phyloP scores from a whole-genome alignment of 2,797 vertebrate genomes.

The Pipistrellus pipistrellus region DNA sequence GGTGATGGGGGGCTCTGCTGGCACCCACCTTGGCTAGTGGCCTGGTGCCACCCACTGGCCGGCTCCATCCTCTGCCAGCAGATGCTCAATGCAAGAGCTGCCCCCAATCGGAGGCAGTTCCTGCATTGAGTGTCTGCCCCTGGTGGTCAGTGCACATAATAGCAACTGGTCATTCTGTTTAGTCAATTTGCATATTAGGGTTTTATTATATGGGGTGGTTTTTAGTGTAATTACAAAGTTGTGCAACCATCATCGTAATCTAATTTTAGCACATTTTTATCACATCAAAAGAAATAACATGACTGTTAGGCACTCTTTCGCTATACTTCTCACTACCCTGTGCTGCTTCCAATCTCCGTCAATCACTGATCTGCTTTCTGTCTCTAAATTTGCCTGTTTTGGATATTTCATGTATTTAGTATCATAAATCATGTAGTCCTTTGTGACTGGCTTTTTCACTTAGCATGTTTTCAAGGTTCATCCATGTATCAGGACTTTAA shows the following conservation, averaged over 20 bases:
- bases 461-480: slow-evolving; percentile 23
- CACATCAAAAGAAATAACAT: neutral
- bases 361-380: neutral
- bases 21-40: too few species aligned
- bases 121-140: too few species aligned
- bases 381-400: slow-evolving; percentile 6
- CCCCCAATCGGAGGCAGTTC: too few species aligned
- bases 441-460: slow-evolving; percentile 26
- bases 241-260: neutral
- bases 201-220: neutral
- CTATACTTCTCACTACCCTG: neutral
- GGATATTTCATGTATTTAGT: neutral
- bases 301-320: neutral
- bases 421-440: neutral
- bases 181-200: too few species aligned
- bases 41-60: too few species aligned
- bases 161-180: too few species aligned
- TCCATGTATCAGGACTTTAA: neutral
- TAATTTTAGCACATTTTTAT: slow-evolving; percentile 17
- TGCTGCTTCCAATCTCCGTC: too few species aligned
- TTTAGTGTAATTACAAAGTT: slow-evolving; percentile 32
- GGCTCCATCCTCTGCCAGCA: too few species aligned
- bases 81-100: too few species aligned
- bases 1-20: too few species aligned
- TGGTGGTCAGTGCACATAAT: too few species aligned